A percentile compares a stretch with the other conserved stretches of the same genome.
Evolutionary conservation across 2,113 vertebrate species (phyloP).

Genomic region (Periophthalmodon schlosseri): DNA sequence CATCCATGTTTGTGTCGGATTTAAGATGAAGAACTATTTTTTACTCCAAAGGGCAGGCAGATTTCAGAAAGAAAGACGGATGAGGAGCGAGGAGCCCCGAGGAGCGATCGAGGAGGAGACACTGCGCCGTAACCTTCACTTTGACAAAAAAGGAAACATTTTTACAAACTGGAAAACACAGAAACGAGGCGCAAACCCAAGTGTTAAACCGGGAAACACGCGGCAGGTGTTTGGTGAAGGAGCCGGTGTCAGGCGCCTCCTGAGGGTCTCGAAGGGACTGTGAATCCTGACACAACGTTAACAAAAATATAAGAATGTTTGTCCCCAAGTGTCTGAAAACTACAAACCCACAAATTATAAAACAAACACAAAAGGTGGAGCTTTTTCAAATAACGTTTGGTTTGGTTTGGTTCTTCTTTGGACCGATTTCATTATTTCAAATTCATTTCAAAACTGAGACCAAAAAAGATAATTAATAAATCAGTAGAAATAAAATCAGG

Average conservation of each 20-base stretch:
- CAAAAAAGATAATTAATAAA: too few species aligned
- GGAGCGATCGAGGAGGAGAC: slow-evolving; percentile 41
- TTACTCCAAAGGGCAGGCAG: slow-evolving; percentile 69
- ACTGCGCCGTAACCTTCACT: slow-evolving; percentile 33
- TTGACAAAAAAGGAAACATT: slow-evolving; percentile 18
- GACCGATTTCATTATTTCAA: too few species aligned
- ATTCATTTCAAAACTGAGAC: too few species aligned
- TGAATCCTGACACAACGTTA: too few species aligned
- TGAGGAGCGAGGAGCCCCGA: slow-evolving; percentile 55
- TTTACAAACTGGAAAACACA: neutral
- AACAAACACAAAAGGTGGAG: too few species aligned
- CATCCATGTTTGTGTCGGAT: slow-evolving; percentile 61
- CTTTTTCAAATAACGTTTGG: too few species aligned
- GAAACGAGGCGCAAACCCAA: neutral
- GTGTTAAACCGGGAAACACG: neutral
- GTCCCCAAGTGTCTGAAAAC: too few species aligned
- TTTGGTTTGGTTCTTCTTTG: too few species aligned
- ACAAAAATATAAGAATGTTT: too few species aligned
- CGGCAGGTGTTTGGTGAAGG: neutral
- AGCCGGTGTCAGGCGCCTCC: neutral
- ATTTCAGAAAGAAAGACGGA: slow-evolving; percentile 68
- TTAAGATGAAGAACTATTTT: slow-evolving; percentile 59
- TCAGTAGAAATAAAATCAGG: neutral
- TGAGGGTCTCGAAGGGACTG: too few species aligned
- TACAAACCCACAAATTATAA: neutral